Conservation (phyloP, 1,140 invertebrate species). For the Drosophila fuyamai region DNA sequence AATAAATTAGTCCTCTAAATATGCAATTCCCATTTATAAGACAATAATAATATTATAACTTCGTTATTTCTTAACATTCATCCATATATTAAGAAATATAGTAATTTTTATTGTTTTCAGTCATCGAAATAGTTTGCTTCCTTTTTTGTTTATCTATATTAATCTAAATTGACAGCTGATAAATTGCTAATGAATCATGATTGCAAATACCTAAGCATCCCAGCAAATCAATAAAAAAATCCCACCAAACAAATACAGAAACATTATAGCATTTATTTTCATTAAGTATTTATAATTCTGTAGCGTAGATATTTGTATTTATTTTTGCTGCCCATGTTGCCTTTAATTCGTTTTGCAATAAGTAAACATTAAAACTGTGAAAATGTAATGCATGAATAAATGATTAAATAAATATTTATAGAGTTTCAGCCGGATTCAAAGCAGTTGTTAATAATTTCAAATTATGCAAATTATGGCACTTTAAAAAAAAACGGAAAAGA, state of each 20-base stretch:
- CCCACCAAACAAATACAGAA: conserved; percentile 15
- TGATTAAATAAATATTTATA: conserved; percentile 52
- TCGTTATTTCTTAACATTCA: too few relatives aligned
- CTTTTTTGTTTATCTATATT: background rate
- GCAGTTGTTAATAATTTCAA: conserved; percentile 55
- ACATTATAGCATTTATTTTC: conserved; percentile 18
- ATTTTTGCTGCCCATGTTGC: background rate
- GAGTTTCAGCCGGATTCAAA: conserved; percentile 35
- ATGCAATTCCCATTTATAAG: too few relatives aligned
- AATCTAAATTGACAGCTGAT: background rate
- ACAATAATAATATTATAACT: too few relatives aligned
- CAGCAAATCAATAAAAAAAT: background rate
- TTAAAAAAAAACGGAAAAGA: background rate
- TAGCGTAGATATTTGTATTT: background rate
- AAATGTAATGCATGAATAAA: conserved; percentile 31
- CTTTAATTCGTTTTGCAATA: conserved; percentile 8
- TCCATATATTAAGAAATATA: too few relatives aligned
- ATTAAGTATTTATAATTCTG: conserved; percentile 27
- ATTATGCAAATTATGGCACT: conserved; percentile 37
- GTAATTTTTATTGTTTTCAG: too few relatives aligned
- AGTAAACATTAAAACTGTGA: conserved; percentile 24
- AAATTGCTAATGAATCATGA: background rate
- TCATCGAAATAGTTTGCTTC: too few relatives aligned
- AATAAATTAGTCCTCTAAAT: too few relatives aligned
- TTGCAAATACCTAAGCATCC: background rate